Conservation (phyloP, 2,888 invertebrate genomes). For the Thecocarcelia acutangulata region DNA sequence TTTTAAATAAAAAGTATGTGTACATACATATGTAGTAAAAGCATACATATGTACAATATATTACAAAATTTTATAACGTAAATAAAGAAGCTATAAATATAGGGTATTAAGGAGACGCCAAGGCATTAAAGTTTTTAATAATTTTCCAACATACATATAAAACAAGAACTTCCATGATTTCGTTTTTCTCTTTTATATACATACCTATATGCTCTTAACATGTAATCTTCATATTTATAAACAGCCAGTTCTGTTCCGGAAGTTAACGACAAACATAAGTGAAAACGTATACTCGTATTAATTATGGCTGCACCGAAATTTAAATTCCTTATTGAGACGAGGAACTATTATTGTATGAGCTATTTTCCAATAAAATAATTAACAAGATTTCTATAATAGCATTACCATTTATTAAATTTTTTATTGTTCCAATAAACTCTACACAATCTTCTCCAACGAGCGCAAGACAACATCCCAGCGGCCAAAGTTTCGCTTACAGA, state of each 20-base stretch:
- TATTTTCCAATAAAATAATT: too few relatives aligned
- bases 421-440: too few relatives aligned
- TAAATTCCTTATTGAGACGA: not conserved
- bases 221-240: not conserved
- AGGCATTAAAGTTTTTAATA: constrained; percentile 62
- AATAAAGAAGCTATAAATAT: constrained; percentile 55
- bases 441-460: too few relatives aligned
- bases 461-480: too few relatives aligned
- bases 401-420: too few relatives aligned
- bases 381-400: too few relatives aligned
- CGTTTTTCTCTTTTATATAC: too few relatives aligned
- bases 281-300: not conserved
- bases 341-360: not conserved
- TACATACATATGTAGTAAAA: too few relatives aligned
- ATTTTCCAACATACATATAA: constrained; percentile 18
- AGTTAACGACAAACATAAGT: constrained; percentile 13
- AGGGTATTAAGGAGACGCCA: constrained; percentile 44
- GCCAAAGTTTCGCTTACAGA: too few relatives aligned
- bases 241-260: constrained; percentile 16
- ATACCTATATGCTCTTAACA: not conserved
- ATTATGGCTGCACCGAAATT: constrained; percentile 8
- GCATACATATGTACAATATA: not conserved
- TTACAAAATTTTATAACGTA: constrained; percentile 24
- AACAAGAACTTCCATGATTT: not conserved
- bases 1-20: too few relatives aligned